A percentile compares a stretch with the other conserved stretches of the same genome.
phyloP scores from a whole-genome alignment of 2,797 vertebrate species.

The Takifugu rubripes region DNA sequence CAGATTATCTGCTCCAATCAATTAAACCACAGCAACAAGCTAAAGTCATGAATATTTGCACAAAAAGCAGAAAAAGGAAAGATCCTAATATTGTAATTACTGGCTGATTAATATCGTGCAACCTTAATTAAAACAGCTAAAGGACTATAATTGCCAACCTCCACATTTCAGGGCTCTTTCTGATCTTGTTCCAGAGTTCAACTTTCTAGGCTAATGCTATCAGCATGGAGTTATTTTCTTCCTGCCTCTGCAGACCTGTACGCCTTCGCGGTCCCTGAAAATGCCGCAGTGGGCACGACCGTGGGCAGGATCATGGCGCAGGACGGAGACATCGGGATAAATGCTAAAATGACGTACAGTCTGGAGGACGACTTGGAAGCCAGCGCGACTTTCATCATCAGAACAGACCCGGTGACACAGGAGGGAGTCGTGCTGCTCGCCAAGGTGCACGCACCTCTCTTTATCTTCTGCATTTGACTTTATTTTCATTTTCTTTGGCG shows the following conservation, averaged over 20 bases:
- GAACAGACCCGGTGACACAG: conserved; percentile 83
- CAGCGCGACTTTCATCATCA: conserved; percentile 79
- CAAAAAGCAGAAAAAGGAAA: too few species aligned
- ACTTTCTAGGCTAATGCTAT: background rate
- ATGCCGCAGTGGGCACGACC: conserved; percentile 75
- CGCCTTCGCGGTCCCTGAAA: conserved; percentile 83
- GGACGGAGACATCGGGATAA: conserved; percentile 84
- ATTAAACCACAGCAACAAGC: too few species aligned
- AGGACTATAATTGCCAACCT: background rate
- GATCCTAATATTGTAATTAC: too few species aligned
- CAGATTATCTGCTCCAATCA: too few species aligned
- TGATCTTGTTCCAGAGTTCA: background rate
- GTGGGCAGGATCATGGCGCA: conserved; percentile 85
- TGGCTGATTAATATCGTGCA: too few species aligned
- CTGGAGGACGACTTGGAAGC: conserved; percentile 81
- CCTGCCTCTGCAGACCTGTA: conserved; percentile 77
- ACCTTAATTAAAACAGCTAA: background rate
- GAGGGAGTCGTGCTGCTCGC: conserved; percentile 86
- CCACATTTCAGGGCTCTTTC: conserved; percentile 2
- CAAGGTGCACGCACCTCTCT: conserved; percentile 70
- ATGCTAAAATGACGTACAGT: conserved; percentile 87
- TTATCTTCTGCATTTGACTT: background rate
- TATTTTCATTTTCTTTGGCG: background rate
- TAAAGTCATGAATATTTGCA: too few species aligned
- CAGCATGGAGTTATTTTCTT: background rate